Percentiles rank a stretch among this genome's conserved stretches.
These are phyloP conservation scores for Strigamia transsilvanica DNA, from an alignment of 2,888 invertebrate species.

Conservation along the genomic window DNA sequence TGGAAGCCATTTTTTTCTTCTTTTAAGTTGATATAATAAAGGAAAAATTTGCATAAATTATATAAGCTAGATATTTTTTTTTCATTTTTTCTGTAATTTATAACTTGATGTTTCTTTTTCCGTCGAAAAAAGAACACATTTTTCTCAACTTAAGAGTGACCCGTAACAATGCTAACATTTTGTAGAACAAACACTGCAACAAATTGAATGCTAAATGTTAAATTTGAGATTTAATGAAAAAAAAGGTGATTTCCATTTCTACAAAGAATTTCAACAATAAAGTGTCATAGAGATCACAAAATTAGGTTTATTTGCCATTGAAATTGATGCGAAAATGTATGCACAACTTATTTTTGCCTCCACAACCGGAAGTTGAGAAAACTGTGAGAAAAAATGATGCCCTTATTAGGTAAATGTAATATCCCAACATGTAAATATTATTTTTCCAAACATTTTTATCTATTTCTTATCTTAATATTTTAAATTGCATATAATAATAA, in stretches of 20 bases:
- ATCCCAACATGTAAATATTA: conserved; percentile 45
- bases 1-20: conserved; percentile 36
- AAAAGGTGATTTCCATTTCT: neutral
- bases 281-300: conserved; percentile 3
- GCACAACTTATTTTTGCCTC: neutral
- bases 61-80: conserved; percentile 11
- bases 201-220: neutral
- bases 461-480: conserved; percentile 13
- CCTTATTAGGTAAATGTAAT: conserved; percentile 31
- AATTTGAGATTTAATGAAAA: neutral
- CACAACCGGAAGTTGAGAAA: conserved; percentile 44
- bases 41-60: conserved; percentile 28
- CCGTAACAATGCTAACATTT: conserved; percentile 27
- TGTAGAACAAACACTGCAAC: conserved; percentile 28
- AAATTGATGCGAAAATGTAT: neutral
- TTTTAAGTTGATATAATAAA: conserved; percentile 4
- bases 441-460: neutral
- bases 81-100: neutral
- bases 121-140: conserved; percentile 16
- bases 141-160: conserved; percentile 37
- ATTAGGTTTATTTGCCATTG: neutral
- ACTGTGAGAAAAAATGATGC: conserved; percentile 41
- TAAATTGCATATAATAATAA: conserved; percentile 29
- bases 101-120: neutral
- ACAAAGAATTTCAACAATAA: neutral